Evolutionary conservation across 2,113 vertebrate genomes (phyloP).

Genomic region (Protobothrops flavoviridis): DNA sequence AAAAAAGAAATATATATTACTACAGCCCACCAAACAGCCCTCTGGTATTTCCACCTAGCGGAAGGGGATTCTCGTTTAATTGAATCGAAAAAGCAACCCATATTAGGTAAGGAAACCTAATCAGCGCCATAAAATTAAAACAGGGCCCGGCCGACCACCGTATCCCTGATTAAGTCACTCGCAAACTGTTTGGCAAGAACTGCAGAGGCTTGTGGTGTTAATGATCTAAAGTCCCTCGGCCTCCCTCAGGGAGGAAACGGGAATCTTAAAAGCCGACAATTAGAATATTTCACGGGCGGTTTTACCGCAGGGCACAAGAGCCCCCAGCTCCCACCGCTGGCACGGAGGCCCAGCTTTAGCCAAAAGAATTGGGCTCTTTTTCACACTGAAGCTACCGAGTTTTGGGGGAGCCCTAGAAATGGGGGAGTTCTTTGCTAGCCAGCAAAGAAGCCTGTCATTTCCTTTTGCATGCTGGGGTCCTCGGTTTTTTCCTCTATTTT

Average conservation of each 20-base stretch:
- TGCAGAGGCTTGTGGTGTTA: slow-evolving; percentile 64
- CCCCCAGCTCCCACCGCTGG: slow-evolving; percentile 7
- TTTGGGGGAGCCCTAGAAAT: no score
- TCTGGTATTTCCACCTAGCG: slow-evolving; percentile 70
- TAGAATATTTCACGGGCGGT: slow-evolving; percentile 49
- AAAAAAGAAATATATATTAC: slow-evolving; percentile 42
- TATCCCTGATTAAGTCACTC: slow-evolving; percentile 72
- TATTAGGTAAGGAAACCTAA: slow-evolving; percentile 80
- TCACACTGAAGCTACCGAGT: not conserved
- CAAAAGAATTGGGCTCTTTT: no score
- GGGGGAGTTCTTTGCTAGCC: no score
- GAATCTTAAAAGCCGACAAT: slow-evolving; percentile 60
- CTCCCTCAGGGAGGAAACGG: slow-evolving; percentile 61
- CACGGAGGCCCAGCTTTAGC: not conserved
- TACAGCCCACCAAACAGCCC: slow-evolving; percentile 63
- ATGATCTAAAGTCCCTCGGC: slow-evolving; percentile 69
- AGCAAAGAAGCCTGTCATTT: not conserved
- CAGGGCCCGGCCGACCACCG: slow-evolving; percentile 62
- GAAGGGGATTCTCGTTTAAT: slow-evolving; percentile 77
- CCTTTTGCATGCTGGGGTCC: not conserved
- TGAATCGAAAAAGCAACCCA: slow-evolving; percentile 76
- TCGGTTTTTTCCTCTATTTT: not conserved
- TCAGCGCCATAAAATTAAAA: slow-evolving; percentile 77
- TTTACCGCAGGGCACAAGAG: not conserved
- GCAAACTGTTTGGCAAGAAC: slow-evolving; percentile 70